These are phyloP conservation scores for Cordilura impudica DNA, from an alignment of 2,888 invertebrate species.

Conservation along the genomic window DNA sequence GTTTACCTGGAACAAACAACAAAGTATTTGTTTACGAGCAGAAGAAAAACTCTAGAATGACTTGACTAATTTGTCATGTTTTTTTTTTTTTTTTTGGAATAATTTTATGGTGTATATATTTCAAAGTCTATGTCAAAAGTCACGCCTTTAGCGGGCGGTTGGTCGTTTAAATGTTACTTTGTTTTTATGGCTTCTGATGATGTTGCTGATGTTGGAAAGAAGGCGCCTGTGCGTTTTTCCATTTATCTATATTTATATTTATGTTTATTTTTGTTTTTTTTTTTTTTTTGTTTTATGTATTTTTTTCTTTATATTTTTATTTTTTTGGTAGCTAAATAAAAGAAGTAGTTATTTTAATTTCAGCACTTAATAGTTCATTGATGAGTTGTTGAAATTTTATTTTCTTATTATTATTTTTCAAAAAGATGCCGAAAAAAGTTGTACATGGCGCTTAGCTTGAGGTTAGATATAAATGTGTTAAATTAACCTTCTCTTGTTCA, in stretches of 20 bases:
- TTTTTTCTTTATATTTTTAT: background rate
- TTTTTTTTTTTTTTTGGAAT: background rate
- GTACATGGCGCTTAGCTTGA: slow-evolving; percentile 47
- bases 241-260: background rate
- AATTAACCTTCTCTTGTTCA: slow-evolving; percentile 52
- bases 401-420: background rate
- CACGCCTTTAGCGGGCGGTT: slow-evolving; percentile 57
- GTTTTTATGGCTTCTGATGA: slow-evolving; percentile 28
- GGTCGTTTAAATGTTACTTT: slow-evolving; percentile 34
- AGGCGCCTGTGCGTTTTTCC: slow-evolving; percentile 24
- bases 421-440: slow-evolving; percentile 25
- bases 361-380: slow-evolving; percentile 63
- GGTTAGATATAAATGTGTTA: slow-evolving; percentile 41
- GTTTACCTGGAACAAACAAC: slow-evolving; percentile 43
- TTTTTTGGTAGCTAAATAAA: slow-evolving; percentile 16
- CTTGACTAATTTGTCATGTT: slow-evolving; percentile 51
- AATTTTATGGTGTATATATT: background rate
- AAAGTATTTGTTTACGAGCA: slow-evolving; percentile 47
- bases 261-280: background rate
- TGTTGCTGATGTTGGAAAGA: background rate
- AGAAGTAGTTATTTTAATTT: slow-evolving; percentile 39
- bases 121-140: slow-evolving; percentile 46
- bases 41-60: slow-evolving; percentile 48
- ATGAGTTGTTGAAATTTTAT: slow-evolving; percentile 64
- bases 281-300: background rate